phyloP scores from a whole-genome alignment of 2,888 invertebrate species.

The Celastrina argiolus region DNA sequence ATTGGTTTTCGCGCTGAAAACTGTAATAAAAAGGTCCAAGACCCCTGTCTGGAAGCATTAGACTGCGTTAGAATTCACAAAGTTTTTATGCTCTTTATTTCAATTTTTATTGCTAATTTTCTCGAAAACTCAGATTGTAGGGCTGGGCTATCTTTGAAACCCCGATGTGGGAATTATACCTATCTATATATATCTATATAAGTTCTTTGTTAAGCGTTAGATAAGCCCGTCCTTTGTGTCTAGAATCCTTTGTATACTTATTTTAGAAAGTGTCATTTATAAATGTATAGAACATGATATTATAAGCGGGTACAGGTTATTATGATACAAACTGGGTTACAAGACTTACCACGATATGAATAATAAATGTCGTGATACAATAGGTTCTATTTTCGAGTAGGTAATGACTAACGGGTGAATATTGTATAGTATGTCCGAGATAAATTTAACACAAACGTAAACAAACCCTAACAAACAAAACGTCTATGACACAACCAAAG shows the following conservation, averaged over 20 bases:
- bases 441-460: no score
- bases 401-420: no score
- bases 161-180: background rate
- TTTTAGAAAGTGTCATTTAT: background rate
- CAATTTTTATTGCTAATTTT: background rate
- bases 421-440: no score
- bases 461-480: no score
- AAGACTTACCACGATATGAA: background rate
- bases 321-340: background rate
- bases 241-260: slow-evolving; percentile 5
- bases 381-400: no score
- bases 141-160: background rate
- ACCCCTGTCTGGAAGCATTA: background rate
- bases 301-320: background rate
- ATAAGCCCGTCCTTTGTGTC: slow-evolving; percentile 15
- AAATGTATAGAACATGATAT: background rate
- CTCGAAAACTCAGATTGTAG: background rate
- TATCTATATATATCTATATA: background rate
- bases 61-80: background rate
- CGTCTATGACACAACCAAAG: no score
- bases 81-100: background rate
- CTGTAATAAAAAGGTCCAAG: background rate
- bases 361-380: background rate
- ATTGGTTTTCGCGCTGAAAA: background rate
- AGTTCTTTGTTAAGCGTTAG: slow-evolving; percentile 9